A percentile compares a stretch with the other conserved stretches of the same genome.
These are phyloP conservation scores for Pterostichus niger DNA, from an alignment of 2,888 invertebrate genomes.

Conservation along the genomic window DNA sequence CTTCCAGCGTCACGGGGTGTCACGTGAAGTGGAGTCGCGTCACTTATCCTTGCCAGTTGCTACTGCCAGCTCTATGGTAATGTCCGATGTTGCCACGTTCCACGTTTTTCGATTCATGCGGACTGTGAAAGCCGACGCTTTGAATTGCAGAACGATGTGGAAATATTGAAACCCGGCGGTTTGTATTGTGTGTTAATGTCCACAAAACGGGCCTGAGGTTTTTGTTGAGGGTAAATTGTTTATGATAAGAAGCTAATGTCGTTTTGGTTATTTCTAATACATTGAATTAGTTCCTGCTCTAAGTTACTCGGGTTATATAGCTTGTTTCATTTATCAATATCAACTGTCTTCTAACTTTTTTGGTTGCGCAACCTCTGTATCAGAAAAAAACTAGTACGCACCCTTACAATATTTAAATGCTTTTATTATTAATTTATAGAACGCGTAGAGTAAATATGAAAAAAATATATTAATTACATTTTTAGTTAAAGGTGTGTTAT, in stretches of 20 bases:
- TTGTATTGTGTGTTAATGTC: conserved; percentile 4
- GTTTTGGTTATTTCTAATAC: no score
- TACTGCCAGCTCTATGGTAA: conserved; percentile 25
- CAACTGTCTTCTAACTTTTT: background rate
- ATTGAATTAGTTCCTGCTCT: no score
- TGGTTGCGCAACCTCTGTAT: no score
- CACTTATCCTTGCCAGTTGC: conserved; percentile 24
- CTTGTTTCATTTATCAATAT: no score
- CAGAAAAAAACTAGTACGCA: no score
- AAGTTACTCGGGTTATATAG: no score
- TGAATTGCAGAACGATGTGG: conserved; percentile 10
- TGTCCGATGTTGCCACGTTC: conserved; percentile 30
- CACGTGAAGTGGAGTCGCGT: background rate
- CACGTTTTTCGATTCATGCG: conserved; percentile 21
- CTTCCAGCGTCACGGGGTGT: background rate
- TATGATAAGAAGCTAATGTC: background rate
- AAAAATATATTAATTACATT: no score
- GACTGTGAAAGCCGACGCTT: conserved; percentile 27
- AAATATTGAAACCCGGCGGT: conserved; percentile 23
- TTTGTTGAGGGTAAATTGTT: background rate
- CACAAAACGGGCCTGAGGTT: background rate
- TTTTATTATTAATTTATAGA: no score
- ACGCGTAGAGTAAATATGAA: no score
- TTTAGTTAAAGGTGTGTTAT: no score
- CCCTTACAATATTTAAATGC: no score